Conservation (phyloP, 2,113 vertebrate species). For the Nymphicus hollandicus region DNA sequence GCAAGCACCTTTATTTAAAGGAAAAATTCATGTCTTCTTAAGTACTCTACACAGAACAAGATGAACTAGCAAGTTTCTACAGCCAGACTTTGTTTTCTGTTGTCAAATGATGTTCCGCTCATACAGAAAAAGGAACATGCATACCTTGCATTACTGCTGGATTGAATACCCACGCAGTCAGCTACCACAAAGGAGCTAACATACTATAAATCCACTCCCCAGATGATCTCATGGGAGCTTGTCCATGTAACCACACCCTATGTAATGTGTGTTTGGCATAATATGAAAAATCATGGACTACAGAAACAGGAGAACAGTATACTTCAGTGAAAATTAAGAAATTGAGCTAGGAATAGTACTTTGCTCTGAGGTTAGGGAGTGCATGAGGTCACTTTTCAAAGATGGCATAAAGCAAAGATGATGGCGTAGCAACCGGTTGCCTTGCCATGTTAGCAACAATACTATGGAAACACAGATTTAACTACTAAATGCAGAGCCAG, state of each 20-base stretch:
- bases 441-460: not conserved
- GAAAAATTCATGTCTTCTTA: not conserved
- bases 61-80: not conserved
- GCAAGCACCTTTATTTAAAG: not conserved
- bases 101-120: not conserved
- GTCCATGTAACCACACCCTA: not conserved
- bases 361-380: not conserved
- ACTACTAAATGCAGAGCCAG: not conserved
- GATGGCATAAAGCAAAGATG: not conserved
- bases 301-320: not conserved
- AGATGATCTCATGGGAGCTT: not conserved
- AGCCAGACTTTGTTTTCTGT: not conserved
- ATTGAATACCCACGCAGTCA: not conserved
- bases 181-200: not conserved
- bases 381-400: not conserved
- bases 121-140: not conserved
- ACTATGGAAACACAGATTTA: not conserved
- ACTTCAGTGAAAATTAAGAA: not conserved
- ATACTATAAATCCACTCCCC: not conserved
- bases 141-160: not conserved
- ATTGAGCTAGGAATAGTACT: not conserved
- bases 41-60: not conserved
- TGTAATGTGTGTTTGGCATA: not conserved
- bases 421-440: not conserved
- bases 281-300: not conserved